These are phyloP conservation scores for Bergia sp. DNA, from an alignment of 92 coral and sea anemone species.

Conservation along the genomic window DNA sequence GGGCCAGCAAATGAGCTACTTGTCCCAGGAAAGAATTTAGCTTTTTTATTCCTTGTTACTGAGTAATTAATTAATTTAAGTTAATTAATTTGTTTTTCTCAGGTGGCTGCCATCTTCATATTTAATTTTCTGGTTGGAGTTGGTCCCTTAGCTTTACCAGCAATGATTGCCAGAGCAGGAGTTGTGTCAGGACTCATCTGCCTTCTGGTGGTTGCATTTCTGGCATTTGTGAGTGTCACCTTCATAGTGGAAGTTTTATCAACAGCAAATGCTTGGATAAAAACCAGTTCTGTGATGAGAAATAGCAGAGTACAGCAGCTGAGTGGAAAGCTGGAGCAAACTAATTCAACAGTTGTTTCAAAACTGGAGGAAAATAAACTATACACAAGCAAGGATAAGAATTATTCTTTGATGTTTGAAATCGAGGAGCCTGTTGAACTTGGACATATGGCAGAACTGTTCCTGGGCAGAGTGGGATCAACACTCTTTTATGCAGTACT, in stretches of 20 bases:
- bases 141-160: constrained; percentile 80
- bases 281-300: constrained; percentile 35
- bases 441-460: constrained; percentile 78
- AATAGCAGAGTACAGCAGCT: not conserved
- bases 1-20: no score
- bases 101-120: constrained; percentile 74
- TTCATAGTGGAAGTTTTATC: constrained; percentile 76
- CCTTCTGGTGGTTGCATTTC: constrained; percentile 63
- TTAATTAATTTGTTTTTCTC: not conserved
- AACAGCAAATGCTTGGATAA: constrained; percentile 80
- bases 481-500: constrained; percentile 82
- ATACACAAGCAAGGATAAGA: constrained; percentile 55
- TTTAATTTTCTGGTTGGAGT: constrained; percentile 81
- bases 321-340: constrained; percentile 2
- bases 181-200: constrained; percentile 66
- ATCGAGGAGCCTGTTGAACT: constrained; percentile 74
- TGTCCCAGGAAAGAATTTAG: no score
- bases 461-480: constrained; percentile 74
- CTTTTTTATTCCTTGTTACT: no score
- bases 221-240: constrained; percentile 74
- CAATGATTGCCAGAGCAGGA: constrained; percentile 82
- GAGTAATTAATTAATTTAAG: no score
- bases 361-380: constrained; percentile 48
- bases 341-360: constrained; percentile 23
- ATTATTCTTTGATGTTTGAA: constrained; percentile 64